Conservation (phyloP, 1,140 invertebrate species). For the Drosophila equinoxialis region DNA sequence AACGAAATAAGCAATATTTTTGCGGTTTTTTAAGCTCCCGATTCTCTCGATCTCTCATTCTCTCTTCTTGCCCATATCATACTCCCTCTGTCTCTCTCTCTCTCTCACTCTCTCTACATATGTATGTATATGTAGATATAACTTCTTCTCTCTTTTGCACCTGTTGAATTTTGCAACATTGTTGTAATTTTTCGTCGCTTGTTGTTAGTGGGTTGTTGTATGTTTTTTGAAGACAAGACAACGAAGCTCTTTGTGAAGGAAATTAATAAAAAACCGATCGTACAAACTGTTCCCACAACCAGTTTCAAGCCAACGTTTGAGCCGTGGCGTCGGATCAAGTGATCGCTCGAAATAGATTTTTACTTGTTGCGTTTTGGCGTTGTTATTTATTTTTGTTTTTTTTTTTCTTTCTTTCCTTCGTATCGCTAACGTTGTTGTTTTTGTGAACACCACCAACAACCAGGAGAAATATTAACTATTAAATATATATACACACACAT, state of each 20-base stretch:
- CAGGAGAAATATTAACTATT: conserved; percentile 5
- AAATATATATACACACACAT: neutral
- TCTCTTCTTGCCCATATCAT: conserved; percentile 12
- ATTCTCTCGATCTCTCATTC: neutral
- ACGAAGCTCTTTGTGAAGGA: conserved; percentile 74
- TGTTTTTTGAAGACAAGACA: conserved; percentile 40
- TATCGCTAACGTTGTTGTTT: neutral
- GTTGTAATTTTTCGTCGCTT: conserved; percentile 59
- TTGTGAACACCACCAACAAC: neutral
- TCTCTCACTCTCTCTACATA: neutral
- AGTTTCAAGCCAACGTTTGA: conserved; percentile 64
- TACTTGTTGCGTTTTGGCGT: neutral
- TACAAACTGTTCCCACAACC: conserved; percentile 72
- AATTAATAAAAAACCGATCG: conserved; percentile 80
- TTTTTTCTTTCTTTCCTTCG: conserved; percentile 3
- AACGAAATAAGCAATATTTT: conserved; percentile 60
- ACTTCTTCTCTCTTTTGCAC: conserved; percentile 37
- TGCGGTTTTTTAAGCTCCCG: conserved; percentile 65
- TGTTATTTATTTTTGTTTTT: conserved; percentile 13
- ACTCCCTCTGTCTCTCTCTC: neutral
- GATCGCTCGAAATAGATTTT: conserved; percentile 7
- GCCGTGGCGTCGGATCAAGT: conserved; percentile 51
- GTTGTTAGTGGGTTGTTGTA: neutral
- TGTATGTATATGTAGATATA: neutral
- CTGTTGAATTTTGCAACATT: conserved; percentile 31